phyloP scores from a whole-genome alignment of 2,797 vertebrate species.

The Silurus lanzhouensis region DNA sequence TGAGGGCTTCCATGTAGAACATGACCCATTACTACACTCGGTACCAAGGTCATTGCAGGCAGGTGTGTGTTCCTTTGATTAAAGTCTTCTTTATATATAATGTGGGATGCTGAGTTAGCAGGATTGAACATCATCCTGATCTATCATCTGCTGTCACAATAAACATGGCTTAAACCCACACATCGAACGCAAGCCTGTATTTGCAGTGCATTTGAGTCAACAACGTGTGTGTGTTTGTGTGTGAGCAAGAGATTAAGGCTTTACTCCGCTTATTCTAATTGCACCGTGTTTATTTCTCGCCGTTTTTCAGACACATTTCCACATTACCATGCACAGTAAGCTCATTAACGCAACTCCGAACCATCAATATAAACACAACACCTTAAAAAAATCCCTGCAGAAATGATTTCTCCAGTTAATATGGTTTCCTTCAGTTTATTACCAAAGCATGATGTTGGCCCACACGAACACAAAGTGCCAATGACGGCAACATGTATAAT shows the following conservation, averaged over 20 bases:
- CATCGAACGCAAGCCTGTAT: conserved; percentile 25
- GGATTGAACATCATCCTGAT: conserved; percentile 37
- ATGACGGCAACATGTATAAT: conserved; percentile 17
- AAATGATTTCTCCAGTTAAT: not conserved
- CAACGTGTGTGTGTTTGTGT: conserved; percentile 7
- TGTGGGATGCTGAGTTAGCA: not conserved
- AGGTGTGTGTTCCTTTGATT: conserved; percentile 15
- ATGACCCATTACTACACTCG: not conserved
- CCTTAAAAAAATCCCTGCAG: not conserved
- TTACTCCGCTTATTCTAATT: not conserved
- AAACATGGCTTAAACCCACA: conserved; percentile 42
- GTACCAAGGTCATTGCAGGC: conserved; percentile 20
- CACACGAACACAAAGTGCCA: not conserved
- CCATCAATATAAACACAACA: conserved; percentile 4
- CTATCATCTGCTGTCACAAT: conserved; percentile 39
- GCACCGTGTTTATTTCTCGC: conserved; percentile 15
- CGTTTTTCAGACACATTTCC: conserved; percentile 42
- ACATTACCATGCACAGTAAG: conserved; percentile 41
- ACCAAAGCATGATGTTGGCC: not conserved
- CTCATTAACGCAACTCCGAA: conserved; percentile 1
- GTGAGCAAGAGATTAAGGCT: conserved; percentile 21
- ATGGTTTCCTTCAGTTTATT: not conserved
- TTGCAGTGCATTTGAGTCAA: conserved; percentile 29
- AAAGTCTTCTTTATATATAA: conserved; percentile 16
- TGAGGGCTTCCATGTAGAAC: conserved; percentile 27